Evolutionary conservation across 2,797 vertebrate species (phyloP).

Genomic region (Acipenser transmontanus): DNA sequence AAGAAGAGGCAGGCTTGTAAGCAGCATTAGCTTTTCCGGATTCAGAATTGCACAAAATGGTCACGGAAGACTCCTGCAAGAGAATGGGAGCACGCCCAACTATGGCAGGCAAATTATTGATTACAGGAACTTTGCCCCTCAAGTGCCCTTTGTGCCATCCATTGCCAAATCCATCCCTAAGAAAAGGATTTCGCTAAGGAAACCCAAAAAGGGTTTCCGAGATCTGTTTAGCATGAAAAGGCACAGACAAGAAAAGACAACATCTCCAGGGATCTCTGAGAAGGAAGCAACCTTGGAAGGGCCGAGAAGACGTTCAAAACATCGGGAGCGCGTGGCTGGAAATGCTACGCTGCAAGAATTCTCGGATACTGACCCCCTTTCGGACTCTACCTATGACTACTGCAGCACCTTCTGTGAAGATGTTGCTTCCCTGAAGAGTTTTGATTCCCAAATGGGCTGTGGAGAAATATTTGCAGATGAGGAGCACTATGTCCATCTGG

Average conservation of each 20-base stretch:
- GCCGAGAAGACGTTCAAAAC: constrained; percentile 39
- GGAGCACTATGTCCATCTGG: constrained; percentile 52
- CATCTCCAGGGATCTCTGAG: constrained; percentile 23
- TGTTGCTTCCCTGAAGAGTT: constrained; percentile 71
- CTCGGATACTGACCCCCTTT: constrained; percentile 56
- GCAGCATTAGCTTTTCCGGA: constrained; percentile 63
- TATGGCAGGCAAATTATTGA: constrained; percentile 63
- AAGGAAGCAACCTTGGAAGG: constrained; percentile 22
- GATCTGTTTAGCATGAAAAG: constrained; percentile 66
- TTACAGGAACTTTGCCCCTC: constrained; percentile 71
- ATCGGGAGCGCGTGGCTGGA: constrained; percentile 36
- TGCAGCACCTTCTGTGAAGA: constrained; percentile 66
- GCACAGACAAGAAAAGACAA: constrained; percentile 51
- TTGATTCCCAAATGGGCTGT: constrained; percentile 77
- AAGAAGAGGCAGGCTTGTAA: constrained; percentile 46
- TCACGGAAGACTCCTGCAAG: constrained; percentile 39
- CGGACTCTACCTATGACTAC: constrained; percentile 61
- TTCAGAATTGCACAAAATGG: constrained; percentile 35
- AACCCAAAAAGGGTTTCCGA: constrained; percentile 66
- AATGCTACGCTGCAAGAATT: constrained; percentile 50
- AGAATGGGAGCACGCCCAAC: constrained; percentile 35
- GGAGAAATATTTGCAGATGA: constrained; percentile 81
- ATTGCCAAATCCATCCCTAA: constrained; percentile 72
- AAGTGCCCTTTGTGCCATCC: constrained; percentile 75
- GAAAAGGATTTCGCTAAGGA: constrained; percentile 72